Evolutionary conservation across 2,797 vertebrate species (phyloP).

Genomic region (Notolepis coatsorum): DNA sequence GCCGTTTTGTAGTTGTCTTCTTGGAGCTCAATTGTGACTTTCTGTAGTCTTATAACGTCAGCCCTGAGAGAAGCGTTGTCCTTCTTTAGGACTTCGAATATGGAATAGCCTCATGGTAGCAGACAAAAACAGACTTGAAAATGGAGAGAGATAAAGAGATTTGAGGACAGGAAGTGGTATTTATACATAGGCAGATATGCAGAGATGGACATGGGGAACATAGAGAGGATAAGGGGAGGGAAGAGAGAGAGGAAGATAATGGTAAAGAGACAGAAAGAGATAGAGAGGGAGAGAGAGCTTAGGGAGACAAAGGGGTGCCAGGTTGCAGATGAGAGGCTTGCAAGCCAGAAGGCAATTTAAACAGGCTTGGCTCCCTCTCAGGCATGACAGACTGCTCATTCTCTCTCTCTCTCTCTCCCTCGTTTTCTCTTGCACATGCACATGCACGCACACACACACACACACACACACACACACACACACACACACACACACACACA

Average conservation of each 20-base stretch:
- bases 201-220: too few relatives aligned
- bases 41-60: too few relatives aligned
- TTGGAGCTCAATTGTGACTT: too few relatives aligned
- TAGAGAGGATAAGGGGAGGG: too few relatives aligned
- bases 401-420: constrained; percentile 40
- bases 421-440: neutral
- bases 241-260: too few relatives aligned
- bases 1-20: too few relatives aligned
- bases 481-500: constrained; percentile 28
- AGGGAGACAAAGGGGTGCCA: constrained; percentile 71
- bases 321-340: constrained; percentile 81
- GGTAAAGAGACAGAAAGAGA: constrained; percentile 44
- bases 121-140: constrained; percentile 58
- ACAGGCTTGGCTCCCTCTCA: constrained; percentile 81
- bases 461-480: constrained; percentile 4
- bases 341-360: constrained; percentile 83
- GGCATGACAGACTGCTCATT: constrained; percentile 79
- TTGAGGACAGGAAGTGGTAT: too few relatives aligned
- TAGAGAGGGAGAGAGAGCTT: constrained; percentile 14
- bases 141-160: constrained; percentile 40
- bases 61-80: too few relatives aligned
- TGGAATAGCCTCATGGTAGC: constrained; percentile 41
- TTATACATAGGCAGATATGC: too few relatives aligned
- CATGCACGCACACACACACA: constrained; percentile 3
- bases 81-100: too few relatives aligned